Base-by-base conservation (phyloP, 2,888 invertebrate species). In the Xestoiulus laeticollis region DNA sequence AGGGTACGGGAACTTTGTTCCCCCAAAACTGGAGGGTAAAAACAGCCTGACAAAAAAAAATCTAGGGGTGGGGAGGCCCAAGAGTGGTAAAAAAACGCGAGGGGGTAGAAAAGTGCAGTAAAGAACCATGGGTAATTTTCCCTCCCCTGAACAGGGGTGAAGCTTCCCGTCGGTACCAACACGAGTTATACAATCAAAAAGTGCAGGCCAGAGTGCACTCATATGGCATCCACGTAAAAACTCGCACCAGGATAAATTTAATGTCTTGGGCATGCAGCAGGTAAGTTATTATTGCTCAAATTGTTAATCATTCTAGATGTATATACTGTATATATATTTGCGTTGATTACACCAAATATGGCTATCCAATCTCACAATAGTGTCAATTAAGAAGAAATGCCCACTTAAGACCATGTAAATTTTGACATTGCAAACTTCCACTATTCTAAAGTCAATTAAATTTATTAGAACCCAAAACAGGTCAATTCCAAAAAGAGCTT, bases 81-180 rank as follows among this genome's bases (percentile, higher is more conserved):
- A 26, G 26, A 10, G 26, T 26, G 68, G 68, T 68, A 68, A 68
- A 68, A 38, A 68, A 68, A 68, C 12, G 26, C 68, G 26, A 68
- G 68, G 68, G 59, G 68, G 68, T 68, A 68, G 26, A 26, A 26
- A 26, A 68, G 68, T 26, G 68, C 68, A 68, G 68, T 68, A 68
- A 68, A 26, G 68, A 68, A 68, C 68, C 68, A 68, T 68, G 68
- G 68, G 68, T 68, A 68, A 68, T 68, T 38, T n/a, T 14, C 68
- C 68, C 68, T 26, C 68, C 68, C 68, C 68, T 68, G n/a, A 68
- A 26, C 68, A 68, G 68, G 68, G 68, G 68, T 68, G 68, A 68
- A 68, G 26, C 68, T 26, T 59, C 22, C 26, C 26, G 68, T 68
- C 68, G 26, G 68, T 26, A 26, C 68, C 26, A 68, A 68, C 68